These are phyloP conservation scores for Parotocinclus haroldoi DNA, from an alignment of 2,797 vertebrate genomes.

Conservation along the genomic window DNA sequence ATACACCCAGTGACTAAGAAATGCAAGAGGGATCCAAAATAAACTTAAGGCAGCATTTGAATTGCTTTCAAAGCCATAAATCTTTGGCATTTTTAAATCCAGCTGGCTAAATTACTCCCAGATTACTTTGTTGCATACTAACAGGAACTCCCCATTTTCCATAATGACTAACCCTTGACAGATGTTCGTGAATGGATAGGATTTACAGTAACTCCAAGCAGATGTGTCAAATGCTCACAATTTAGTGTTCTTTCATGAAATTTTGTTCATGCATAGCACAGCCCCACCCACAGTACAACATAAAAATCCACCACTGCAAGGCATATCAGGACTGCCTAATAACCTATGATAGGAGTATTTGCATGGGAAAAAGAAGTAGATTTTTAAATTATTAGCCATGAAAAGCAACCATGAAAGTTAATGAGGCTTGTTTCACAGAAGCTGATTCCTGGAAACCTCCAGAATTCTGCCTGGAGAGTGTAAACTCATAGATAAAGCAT, in stretches of 20 bases:
- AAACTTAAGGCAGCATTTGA: slow-evolving; percentile 56
- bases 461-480: slow-evolving; percentile 47
- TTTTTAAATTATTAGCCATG: slow-evolving; percentile 53
- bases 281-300: slow-evolving; percentile 8
- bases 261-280: slow-evolving; percentile 23
- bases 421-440: slow-evolving; percentile 37
- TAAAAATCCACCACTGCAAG: slow-evolving; percentile 19
- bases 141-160: slow-evolving; percentile 79
- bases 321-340: slow-evolving; percentile 21
- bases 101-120: slow-evolving; percentile 73
- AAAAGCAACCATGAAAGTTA: slow-evolving; percentile 53
- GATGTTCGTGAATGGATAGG: slow-evolving; percentile 71
- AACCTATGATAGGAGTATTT: slow-evolving; percentile 2
- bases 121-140: slow-evolving; percentile 73
- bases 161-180: slow-evolving; percentile 79
- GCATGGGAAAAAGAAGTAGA: slow-evolving; percentile 42
- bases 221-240: slow-evolving; percentile 54
- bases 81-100: slow-evolving; percentile 61
- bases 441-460: slow-evolving; percentile 52
- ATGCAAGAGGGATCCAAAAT: slow-evolving; percentile 51
- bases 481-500: slow-evolving; percentile 61
- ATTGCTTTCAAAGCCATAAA: slow-evolving; percentile 61
- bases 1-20: slow-evolving; percentile 15
- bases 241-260: slow-evolving; percentile 40
- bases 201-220: slow-evolving; percentile 65